A percentile compares a stretch with the other conserved stretches of the same genome.
These are phyloP conservation scores for Porites divaricata DNA, from an alignment of 92 coral and sea anemone species.

Conservation along the genomic window DNA sequence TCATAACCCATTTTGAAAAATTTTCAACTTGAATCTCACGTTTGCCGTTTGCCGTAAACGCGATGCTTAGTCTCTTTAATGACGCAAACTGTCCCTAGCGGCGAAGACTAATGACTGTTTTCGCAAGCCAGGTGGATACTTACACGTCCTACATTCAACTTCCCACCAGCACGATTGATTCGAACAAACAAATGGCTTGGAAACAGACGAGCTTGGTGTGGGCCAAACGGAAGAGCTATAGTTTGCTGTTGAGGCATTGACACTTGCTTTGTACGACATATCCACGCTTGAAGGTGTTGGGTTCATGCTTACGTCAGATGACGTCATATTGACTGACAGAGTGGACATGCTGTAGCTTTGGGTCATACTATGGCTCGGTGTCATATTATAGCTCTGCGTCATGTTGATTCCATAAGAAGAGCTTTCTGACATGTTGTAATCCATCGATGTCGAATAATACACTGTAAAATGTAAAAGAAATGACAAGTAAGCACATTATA, in stretches of 20 bases:
- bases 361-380: neutral
- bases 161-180: slow-evolving; percentile 22
- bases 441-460: neutral
- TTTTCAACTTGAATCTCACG: no score
- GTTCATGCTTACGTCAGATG: neutral
- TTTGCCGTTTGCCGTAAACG: no score
- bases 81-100: no score
- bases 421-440: neutral
- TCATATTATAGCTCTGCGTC: neutral
- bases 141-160: slow-evolving; percentile 16
- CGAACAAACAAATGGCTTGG: slow-evolving; percentile 1
- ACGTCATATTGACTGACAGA: neutral
- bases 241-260: neutral
- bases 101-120: no score
- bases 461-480: neutral
- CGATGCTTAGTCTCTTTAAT: no score
- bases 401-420: neutral
- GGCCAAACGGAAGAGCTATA: slow-evolving; percentile 1
- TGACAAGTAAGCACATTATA: neutral
- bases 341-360: neutral
- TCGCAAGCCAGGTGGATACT: neutral
- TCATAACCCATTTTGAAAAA: no score
- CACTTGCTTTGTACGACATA: slow-evolving; percentile 7
- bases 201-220: neutral
- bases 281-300: neutral